Conservation (phyloP, 2,888 invertebrate genomes). For the Synanthedon andrenaeformis region DNA sequence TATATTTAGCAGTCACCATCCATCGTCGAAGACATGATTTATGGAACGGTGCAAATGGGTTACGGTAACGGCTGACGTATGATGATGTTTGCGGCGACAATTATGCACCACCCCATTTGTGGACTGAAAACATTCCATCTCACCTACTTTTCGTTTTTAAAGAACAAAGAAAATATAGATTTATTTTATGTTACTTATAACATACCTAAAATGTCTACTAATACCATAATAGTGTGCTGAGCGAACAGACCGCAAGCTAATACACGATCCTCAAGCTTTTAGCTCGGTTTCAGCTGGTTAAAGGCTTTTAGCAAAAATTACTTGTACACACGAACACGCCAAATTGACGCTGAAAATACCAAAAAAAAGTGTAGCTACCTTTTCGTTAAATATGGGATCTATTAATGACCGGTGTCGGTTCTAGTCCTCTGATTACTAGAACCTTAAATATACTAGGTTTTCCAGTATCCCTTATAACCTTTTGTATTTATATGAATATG, state of each 20-base stretch:
- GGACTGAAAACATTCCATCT: neutral
- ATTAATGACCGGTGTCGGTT: no score
- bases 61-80: slow-evolving; percentile 44
- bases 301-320: slow-evolving; percentile 34
- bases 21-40: slow-evolving; percentile 27
- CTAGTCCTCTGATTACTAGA: no score
- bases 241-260: slow-evolving; percentile 20
- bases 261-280: slow-evolving; percentile 22
- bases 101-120: slow-evolving; percentile 2
- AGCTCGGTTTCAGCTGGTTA: slow-evolving; percentile 11
- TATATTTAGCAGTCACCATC: slow-evolving; percentile 1
- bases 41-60: slow-evolving; percentile 63
- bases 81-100: slow-evolving; percentile 11
- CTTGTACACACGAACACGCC: neutral
- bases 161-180: no score
- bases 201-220: no score
- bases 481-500: no score
- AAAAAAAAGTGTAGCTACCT: neutral
- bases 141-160: no score
- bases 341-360: neutral
- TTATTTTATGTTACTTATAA: no score
- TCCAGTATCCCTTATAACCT: no score
- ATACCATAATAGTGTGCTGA: neutral
- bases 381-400: no score
- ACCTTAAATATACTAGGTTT: no score